phyloP scores from a whole-genome alignment of 2,113 vertebrate species.

The Thamnophis sirtalis region DNA sequence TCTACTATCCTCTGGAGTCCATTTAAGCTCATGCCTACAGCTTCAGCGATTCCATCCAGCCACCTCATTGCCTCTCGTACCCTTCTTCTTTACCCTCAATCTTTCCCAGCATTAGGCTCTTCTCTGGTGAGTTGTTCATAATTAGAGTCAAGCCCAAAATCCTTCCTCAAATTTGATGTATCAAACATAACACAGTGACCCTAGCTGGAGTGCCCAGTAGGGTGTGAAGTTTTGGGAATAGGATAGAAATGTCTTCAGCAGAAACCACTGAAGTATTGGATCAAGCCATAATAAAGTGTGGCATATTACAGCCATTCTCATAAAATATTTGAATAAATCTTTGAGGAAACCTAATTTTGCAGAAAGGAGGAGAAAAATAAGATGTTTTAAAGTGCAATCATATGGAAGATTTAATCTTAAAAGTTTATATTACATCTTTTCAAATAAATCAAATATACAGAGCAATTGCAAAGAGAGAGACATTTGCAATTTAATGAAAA shows the following conservation, averaged over 20 bases:
- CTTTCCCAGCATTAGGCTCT: too few relatives aligned
- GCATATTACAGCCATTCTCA: neutral
- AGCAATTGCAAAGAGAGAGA: neutral
- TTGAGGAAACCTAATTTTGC: neutral
- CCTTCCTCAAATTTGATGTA: neutral
- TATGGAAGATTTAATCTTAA: conserved; percentile 17
- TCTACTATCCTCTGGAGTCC: too few relatives aligned
- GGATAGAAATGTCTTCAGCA: neutral
- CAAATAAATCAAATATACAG: conserved; percentile 14
- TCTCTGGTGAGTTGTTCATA: neutral
- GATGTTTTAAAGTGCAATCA: conserved; percentile 24
- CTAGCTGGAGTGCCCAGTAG: neutral
- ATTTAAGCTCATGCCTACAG: too few relatives aligned
- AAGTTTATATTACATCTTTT: conserved; percentile 18
- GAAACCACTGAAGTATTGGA: neutral
- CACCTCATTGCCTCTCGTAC: too few relatives aligned
- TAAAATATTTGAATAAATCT: conserved; percentile 1
- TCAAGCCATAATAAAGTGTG: neutral
- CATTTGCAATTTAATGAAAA: conserved; percentile 17
- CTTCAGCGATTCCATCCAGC: too few relatives aligned
- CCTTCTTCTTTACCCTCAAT: too few relatives aligned
- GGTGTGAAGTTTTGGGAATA: too few relatives aligned
- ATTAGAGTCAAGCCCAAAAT: neutral
- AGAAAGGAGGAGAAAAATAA: conserved; percentile 10
- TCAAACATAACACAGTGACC: neutral